A percentile compares a stretch with the other conserved stretches of the same genome.
Conservation (phyloP, 1,140 invertebrate species). For the Colletes gigas region DNA sequence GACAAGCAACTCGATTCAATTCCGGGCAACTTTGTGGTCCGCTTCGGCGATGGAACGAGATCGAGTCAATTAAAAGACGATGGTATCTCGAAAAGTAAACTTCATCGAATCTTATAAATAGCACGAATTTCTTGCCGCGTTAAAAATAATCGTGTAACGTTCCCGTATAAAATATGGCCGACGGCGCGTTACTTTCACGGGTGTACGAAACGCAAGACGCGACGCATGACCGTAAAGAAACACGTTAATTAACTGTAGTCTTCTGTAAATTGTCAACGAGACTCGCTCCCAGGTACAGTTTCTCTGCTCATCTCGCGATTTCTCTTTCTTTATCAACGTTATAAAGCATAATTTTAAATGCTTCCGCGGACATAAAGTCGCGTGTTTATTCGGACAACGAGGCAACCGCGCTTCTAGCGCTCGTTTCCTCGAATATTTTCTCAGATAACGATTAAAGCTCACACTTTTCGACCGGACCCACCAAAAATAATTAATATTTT, state of each 20-base stretch:
- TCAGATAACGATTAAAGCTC: no score
- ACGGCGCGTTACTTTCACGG: conserved; percentile 29
- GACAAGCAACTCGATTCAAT: neutral
- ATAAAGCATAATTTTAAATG: neutral
- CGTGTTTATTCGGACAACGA: neutral
- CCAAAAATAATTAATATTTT: no score
- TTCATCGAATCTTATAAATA: neutral
- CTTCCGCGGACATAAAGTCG: neutral
- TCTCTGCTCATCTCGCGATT: neutral
- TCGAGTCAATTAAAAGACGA: neutral
- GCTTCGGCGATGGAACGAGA: no score
- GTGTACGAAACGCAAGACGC: neutral
- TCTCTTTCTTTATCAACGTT: neutral
- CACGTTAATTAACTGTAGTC: conserved; percentile 30
- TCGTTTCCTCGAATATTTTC: no score
- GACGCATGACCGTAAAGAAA: conserved; percentile 11
- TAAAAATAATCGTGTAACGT: neutral
- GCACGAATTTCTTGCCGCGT: neutral
- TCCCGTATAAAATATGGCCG: neutral
- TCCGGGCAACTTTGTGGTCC: neutral
- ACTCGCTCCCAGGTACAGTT: neutral
- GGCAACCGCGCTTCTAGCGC: no score
- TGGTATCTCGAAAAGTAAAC: neutral
- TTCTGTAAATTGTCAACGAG: neutral
- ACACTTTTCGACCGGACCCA: no score